A percentile compares a stretch with the other conserved stretches of the same genome.
Conservation (phyloP, 2,113 vertebrate species). For the Myodes glareolus region DNA sequence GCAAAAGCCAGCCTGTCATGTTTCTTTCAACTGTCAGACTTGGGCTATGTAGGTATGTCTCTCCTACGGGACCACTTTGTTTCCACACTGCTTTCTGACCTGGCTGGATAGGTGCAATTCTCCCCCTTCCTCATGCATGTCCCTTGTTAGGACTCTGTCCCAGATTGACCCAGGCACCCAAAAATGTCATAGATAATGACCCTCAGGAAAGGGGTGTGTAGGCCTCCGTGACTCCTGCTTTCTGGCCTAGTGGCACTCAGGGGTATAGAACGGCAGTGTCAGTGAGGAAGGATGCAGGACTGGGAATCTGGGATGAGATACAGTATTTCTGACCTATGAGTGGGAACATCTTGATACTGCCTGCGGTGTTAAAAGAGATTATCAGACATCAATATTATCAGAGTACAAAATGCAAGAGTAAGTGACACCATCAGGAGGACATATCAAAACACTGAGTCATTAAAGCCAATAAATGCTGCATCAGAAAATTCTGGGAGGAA, state of each 20-base stretch:
- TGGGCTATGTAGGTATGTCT: background rate
- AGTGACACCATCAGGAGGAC: background rate
- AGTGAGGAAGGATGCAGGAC: background rate
- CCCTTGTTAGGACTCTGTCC: background rate
- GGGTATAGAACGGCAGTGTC: background rate
- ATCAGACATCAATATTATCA: conserved; percentile 28
- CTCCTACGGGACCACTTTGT: background rate
- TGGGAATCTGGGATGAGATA: background rate
- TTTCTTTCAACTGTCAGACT: background rate
- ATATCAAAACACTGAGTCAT: background rate
- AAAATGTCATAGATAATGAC: background rate
- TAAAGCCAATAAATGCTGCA: background rate
- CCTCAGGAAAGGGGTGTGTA: background rate
- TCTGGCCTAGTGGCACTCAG: background rate
- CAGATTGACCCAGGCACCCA: background rate
- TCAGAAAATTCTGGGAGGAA: background rate
- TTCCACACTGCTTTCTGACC: background rate
- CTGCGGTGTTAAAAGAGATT: background rate
- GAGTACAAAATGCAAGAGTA: background rate
- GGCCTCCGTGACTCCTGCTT: background rate
- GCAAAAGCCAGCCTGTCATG: background rate
- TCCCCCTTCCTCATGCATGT: background rate
- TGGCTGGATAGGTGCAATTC: background rate
- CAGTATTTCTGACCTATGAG: background rate
- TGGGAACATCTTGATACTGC: background rate